These are phyloP conservation scores for Tinea semifulvella DNA, from an alignment of 2,888 invertebrate species.

Conservation along the genomic window DNA sequence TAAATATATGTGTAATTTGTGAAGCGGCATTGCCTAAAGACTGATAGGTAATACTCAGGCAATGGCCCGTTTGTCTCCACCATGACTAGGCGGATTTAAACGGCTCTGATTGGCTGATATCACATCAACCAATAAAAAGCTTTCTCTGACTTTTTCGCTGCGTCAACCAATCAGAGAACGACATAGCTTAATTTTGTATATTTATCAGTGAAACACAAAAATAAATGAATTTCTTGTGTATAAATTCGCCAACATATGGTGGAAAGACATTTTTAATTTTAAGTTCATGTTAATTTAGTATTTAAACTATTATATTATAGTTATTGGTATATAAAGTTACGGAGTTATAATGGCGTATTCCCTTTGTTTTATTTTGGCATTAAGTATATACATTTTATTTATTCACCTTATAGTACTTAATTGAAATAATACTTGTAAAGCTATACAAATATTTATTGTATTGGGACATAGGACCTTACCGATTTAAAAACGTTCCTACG, in stretches of 20 bases:
- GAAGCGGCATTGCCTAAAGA: slow-evolving; percentile 24
- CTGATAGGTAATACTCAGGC: slow-evolving; percentile 22
- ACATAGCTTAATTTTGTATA: background rate
- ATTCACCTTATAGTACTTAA: too few relatives aligned
- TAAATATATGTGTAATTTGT: slow-evolving; percentile 14
- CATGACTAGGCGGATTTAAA: background rate
- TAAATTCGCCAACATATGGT: background rate
- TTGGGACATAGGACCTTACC: too few relatives aligned
- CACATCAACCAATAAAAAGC: background rate
- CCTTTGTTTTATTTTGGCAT: too few relatives aligned
- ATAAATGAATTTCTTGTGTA: too few relatives aligned
- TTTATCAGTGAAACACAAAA: too few relatives aligned
- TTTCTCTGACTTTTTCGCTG: background rate
- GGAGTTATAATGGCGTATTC: background rate
- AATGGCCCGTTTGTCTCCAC: background rate
- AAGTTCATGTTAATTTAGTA: background rate
- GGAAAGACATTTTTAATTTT: background rate
- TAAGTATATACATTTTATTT: too few relatives aligned
- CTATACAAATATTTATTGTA: too few relatives aligned
- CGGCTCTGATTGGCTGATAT: background rate
- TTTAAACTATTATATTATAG: too few relatives aligned
- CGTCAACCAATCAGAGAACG: background rate
- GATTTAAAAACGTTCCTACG: too few relatives aligned
- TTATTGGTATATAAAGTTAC: background rate
- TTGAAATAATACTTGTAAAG: too few relatives aligned